A percentile compares a stretch with the other conserved stretches of the same genome.
phyloP scores from a whole-genome alignment of 2,888 invertebrate genomes.

The Macroteleia sp. region DNA sequence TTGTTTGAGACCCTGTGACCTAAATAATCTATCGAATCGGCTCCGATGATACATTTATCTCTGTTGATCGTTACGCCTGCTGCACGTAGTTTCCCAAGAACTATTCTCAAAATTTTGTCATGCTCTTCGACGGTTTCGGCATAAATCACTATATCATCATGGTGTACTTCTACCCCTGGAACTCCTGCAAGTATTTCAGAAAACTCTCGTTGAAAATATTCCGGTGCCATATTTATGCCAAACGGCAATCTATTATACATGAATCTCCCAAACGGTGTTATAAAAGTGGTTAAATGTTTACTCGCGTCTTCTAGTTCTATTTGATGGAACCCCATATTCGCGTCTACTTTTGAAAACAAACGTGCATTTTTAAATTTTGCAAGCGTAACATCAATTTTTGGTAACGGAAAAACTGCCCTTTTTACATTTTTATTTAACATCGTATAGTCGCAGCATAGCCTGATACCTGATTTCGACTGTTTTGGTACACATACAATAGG shows the following conservation, averaged over 20 bases:
- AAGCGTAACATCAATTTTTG: constrained; percentile 68
- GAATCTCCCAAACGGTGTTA: constrained; percentile 51
- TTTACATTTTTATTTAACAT: constrained; percentile 68
- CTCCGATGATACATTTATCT: constrained; percentile 70
- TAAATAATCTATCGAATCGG: constrained; percentile 65
- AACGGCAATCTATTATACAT: constrained; percentile 52
- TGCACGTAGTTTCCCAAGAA: not conserved
- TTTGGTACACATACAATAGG: constrained; percentile 33
- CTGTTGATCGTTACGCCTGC: constrained; percentile 64
- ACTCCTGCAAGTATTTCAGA: constrained; percentile 25
- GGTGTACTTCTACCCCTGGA: not conserved
- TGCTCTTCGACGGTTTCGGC: constrained; percentile 57
- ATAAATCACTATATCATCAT: constrained; percentile 57
- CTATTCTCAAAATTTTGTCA: constrained; percentile 48
- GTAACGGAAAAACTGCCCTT: constrained; percentile 67
- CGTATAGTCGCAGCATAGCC: constrained; percentile 72
- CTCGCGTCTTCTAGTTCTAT: constrained; percentile 43
- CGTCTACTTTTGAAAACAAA: constrained; percentile 68
- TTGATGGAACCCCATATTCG: constrained; percentile 59
- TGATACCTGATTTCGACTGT: constrained; percentile 50
- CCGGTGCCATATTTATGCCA: constrained; percentile 65
- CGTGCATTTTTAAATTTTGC: constrained; percentile 62
- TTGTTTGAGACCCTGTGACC: constrained; percentile 67
- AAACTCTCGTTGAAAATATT: constrained; percentile 48
- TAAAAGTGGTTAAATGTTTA: constrained; percentile 32